Evolutionary conservation across 2,888 invertebrate species (phyloP).

Genomic region (Margaritifera margaritifera): DNA sequence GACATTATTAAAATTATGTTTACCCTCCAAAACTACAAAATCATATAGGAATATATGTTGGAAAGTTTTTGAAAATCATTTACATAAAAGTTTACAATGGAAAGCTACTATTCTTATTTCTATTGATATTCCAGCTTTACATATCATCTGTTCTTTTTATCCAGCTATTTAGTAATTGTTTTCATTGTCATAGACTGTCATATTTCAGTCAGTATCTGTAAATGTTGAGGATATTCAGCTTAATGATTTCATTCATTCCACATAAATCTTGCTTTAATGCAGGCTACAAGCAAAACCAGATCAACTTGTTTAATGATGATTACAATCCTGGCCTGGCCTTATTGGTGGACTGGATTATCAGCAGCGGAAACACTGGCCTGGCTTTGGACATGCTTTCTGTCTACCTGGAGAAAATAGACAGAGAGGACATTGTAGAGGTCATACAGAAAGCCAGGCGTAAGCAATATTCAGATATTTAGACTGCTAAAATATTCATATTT

Average conservation of each 20-base stretch:
- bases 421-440: constrained; percentile 68
- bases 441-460: constrained; percentile 67
- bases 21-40: no score
- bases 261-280: constrained; percentile 13
- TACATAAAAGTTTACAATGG: no score
- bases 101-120: no score
- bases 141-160: no score
- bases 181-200: background rate
- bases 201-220: background rate
- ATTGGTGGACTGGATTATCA: constrained; percentile 73
- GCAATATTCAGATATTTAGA: constrained; percentile 2
- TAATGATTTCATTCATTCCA: background rate
- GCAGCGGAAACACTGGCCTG: constrained; percentile 72
- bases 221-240: background rate
- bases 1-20: no score
- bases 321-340: constrained; percentile 71
- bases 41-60: no score
- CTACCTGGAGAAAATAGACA: constrained; percentile 70
- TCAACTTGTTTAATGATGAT: constrained; percentile 70
- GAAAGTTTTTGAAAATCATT: no score
- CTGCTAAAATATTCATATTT: background rate
- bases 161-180: no score
- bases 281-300: constrained; percentile 72
- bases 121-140: no score
- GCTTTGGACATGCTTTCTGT: constrained; percentile 73